Conservation (phyloP, 2,797 vertebrate species). For the Hoplostethus mediterraneus region DNA sequence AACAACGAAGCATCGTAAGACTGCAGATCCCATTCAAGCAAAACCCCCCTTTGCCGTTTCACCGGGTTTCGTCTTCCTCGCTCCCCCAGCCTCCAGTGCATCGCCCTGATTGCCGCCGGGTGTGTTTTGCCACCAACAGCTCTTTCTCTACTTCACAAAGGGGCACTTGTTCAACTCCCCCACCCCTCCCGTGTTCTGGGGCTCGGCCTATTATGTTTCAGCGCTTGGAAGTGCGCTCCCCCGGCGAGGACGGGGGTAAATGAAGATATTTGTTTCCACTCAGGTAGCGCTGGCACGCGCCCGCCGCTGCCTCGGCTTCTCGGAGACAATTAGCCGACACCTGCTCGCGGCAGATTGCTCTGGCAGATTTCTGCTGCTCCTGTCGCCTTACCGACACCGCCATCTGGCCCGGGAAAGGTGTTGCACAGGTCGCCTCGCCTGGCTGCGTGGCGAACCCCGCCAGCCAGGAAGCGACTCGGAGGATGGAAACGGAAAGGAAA, state of each 20-base stretch:
- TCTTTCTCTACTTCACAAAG: slow-evolving; percentile 72
- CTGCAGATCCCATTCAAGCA: background rate
- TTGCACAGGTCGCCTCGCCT: slow-evolving; percentile 88
- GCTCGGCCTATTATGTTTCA: slow-evolving; percentile 56
- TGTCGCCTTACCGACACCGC: slow-evolving; percentile 86
- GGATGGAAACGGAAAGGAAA: slow-evolving; percentile 41
- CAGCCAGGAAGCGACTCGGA: slow-evolving; percentile 74
- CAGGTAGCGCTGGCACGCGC: slow-evolving; percentile 85
- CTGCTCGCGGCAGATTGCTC: slow-evolving; percentile 94
- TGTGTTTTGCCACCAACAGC: slow-evolving; percentile 50
- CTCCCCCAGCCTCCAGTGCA: background rate
- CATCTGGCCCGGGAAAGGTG: slow-evolving; percentile 95
- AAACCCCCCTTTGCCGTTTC: background rate
- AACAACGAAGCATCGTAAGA: background rate
- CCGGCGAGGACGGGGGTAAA: slow-evolving; percentile 77
- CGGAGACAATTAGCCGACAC: slow-evolving; percentile 95
- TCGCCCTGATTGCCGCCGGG: no score
- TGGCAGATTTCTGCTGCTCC: slow-evolving; percentile 90
- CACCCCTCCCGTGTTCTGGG: slow-evolving; percentile 52
- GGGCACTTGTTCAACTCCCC: slow-evolving; percentile 59
- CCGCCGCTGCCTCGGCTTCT: slow-evolving; percentile 87
- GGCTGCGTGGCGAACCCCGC: slow-evolving; percentile 66
- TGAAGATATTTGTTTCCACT: slow-evolving; percentile 89
- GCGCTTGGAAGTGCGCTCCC: slow-evolving; percentile 64
- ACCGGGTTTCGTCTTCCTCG: slow-evolving; percentile 13